These are phyloP conservation scores for Brotula barbata DNA, from an alignment of 2,797 vertebrate genomes.

Conservation along the genomic window DNA sequence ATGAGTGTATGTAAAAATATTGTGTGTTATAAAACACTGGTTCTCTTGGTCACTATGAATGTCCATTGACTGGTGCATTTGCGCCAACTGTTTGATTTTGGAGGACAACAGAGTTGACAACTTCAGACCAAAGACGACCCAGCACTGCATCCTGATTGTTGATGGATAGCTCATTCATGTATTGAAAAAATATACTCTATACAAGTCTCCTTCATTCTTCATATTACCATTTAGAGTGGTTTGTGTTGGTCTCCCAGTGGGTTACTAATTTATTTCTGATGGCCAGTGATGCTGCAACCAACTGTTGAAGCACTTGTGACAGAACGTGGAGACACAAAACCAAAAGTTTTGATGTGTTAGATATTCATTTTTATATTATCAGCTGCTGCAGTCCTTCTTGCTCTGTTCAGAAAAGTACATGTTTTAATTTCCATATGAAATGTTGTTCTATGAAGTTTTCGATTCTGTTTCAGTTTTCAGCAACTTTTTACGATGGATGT, in stretches of 20 bases:
- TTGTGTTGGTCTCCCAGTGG: not conserved
- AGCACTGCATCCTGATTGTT: not conserved
- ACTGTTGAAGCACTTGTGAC: slow-evolving; percentile 23
- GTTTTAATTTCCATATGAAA: too few species aligned
- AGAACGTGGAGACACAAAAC: not conserved
- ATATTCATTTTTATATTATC: not conserved
- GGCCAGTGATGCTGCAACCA: slow-evolving; percentile 4
- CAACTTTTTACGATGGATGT: too few species aligned
- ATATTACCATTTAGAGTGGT: not conserved
- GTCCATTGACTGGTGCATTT: too few species aligned
- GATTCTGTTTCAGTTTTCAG: too few species aligned
- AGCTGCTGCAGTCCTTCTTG: not conserved
- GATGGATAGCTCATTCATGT: not conserved
- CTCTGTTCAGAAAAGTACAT: too few species aligned
- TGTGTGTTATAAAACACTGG: too few species aligned
- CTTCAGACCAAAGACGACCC: slow-evolving; percentile 42
- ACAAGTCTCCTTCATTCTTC: not conserved
- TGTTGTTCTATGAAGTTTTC: too few species aligned
- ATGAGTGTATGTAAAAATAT: too few species aligned
- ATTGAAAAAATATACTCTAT: too few species aligned
- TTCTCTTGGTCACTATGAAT: too few species aligned
- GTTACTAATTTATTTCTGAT: slow-evolving; percentile 8
- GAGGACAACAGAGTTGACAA: not conserved
- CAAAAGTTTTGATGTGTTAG: not conserved
- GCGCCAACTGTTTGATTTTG: too few species aligned